A percentile compares a stretch with the other conserved stretches of the same genome.
Conservation (phyloP, 2,797 vertebrate genomes). For the Hyperoplus lanceolatus region DNA sequence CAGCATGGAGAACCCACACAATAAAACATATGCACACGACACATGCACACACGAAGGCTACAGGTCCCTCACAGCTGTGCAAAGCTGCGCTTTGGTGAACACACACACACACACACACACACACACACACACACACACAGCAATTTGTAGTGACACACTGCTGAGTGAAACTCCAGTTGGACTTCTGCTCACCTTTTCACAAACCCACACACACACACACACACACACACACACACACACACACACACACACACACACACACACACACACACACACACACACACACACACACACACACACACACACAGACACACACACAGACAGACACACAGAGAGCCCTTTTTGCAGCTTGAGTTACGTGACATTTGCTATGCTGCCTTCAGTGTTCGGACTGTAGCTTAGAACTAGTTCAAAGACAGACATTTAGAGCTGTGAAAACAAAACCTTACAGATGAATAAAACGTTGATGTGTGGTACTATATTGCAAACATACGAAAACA, state of each 20-base stretch:
- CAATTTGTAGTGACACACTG: conserved; percentile 69
- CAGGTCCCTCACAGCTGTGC: not conserved
- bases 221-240: too few relatives aligned
- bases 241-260: too few relatives aligned
- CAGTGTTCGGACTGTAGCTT: conserved; percentile 16
- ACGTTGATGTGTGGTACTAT: not conserved
- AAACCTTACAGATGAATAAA: not conserved
- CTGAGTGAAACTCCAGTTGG: conserved; percentile 51
- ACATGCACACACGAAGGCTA: not conserved
- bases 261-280: too few relatives aligned
- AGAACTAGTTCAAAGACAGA: conserved; percentile 24
- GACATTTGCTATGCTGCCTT: conserved; percentile 6
- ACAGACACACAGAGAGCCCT: conserved; percentile 8
- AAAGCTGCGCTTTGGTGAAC: not conserved
- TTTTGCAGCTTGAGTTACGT: conserved; percentile 4
- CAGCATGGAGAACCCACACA: conserved; percentile 12
- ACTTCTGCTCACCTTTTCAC: conserved; percentile 70
- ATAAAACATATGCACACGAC: not conserved
- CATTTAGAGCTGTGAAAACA: conserved; percentile 3
- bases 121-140: conserved; percentile 22
- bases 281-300: conserved; percentile 1
- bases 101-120: conserved; percentile 2
- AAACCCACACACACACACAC: too few relatives aligned
- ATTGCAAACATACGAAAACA: not conserved
- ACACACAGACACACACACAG: not conserved